These are phyloP conservation scores for Nothura maculosa DNA, from an alignment of 2,797 vertebrate genomes.

Conservation along the genomic window DNA sequence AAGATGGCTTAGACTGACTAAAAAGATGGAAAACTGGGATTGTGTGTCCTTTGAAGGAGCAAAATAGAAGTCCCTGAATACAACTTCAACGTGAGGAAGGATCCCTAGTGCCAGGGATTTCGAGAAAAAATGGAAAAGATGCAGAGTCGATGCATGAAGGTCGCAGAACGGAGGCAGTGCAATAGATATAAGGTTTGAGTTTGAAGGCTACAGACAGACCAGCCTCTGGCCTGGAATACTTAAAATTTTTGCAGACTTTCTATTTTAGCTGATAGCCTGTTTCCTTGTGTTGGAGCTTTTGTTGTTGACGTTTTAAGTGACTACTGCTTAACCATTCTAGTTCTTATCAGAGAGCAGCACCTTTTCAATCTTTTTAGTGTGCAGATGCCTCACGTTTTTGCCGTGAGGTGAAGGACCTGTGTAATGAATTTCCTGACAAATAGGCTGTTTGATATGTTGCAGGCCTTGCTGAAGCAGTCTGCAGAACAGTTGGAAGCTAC, in stretches of 20 bases:
- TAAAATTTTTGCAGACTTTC: background rate
- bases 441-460: background rate
- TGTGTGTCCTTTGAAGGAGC: background rate
- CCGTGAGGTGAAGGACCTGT: background rate
- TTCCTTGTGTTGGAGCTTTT: background rate
- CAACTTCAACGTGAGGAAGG: background rate
- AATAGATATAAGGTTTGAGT: background rate
- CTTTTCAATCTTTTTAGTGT: background rate
- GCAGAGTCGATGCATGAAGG: background rate
- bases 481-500: background rate
- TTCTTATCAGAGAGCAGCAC: background rate
- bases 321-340: background rate
- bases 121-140: background rate
- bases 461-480: background rate
- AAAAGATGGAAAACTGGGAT: background rate
- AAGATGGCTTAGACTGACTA: background rate
- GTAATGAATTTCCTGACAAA: background rate
- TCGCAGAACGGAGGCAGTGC: background rate
- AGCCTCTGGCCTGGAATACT: background rate
- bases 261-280: background rate
- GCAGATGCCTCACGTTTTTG: background rate
- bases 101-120: background rate
- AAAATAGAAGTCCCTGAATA: background rate
- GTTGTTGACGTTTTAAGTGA: background rate
- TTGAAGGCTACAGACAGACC: background rate